A percentile compares a stretch with the other conserved stretches of the same genome.
Conservation (phyloP, 2,113 vertebrate genomes). For the Actenoides hombroni region DNA sequence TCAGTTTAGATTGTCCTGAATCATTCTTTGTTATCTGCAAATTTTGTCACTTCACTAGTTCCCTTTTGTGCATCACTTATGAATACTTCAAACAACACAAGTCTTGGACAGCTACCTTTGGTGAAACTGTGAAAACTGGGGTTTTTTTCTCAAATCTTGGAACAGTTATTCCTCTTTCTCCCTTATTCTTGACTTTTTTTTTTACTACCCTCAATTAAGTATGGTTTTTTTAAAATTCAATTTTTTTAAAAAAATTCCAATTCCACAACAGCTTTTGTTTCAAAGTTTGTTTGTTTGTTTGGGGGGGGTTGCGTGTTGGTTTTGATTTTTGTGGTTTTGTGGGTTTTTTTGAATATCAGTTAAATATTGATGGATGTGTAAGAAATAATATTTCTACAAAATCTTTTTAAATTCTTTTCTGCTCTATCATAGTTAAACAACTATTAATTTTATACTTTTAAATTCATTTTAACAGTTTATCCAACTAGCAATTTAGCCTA, state of each 20-base stretch:
- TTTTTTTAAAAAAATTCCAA: background rate
- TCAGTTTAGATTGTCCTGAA: background rate
- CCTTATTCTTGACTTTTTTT: background rate
- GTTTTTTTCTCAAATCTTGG: background rate
- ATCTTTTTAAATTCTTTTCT: background rate
- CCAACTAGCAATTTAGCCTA: background rate
- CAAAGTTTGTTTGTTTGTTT: background rate
- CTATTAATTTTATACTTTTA: background rate
- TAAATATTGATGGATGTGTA: background rate
- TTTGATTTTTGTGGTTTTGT: too few relatives aligned
- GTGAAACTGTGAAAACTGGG: background rate
- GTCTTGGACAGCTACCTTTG: background rate
- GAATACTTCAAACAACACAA: background rate
- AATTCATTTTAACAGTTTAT: background rate
- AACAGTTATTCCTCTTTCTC: background rate
- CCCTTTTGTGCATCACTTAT: background rate
- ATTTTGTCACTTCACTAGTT: background rate
- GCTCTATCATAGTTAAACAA: background rate
- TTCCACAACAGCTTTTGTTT: background rate
- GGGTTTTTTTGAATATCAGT: background rate
- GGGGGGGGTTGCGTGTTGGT: fast-evolving
- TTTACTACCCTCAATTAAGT: background rate
- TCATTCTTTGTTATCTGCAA: background rate
- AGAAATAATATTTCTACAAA: background rate
- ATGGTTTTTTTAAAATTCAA: too few relatives aligned